Percentiles rank a stretch among this genome's conserved stretches.
Evolutionary conservation across 2,888 invertebrate species (phyloP).

Genomic region (Kryphioiulus occultus): DNA sequence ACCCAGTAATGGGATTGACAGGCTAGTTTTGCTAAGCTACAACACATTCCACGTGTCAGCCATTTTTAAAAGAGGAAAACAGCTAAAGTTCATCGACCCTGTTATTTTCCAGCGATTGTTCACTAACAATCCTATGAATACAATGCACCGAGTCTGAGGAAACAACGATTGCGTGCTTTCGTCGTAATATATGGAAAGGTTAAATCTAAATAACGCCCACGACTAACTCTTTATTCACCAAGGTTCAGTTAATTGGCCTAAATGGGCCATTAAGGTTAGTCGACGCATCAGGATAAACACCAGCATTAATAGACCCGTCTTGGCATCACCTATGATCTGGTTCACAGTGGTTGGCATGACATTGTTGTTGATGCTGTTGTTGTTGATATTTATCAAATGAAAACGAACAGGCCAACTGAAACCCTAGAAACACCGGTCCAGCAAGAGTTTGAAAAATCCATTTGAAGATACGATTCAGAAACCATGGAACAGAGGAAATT

Average conservation of each 20-base stretch:
- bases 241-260: constrained; percentile 7
- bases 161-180: not conserved
- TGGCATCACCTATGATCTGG: constrained; percentile 4
- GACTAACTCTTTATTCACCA: constrained; percentile 17
- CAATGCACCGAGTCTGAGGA: not conserved
- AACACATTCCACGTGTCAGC: not conserved
- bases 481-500: constrained; percentile 3
- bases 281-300: not conserved
- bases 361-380: not conserved
- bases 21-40: not conserved
- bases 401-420: not conserved
- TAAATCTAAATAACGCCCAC: constrained; percentile 8
- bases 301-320: not conserved
- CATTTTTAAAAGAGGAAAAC: not conserved
- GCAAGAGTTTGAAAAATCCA: not conserved
- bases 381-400: constrained; percentile 10
- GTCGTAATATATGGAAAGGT: not conserved
- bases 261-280: constrained; percentile 17
- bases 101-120: constrained; percentile 18
- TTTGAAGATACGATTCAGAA: not conserved
- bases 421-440: not conserved
- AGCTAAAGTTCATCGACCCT: not conserved
- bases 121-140: not conserved
- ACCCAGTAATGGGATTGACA: not conserved
- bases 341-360: constrained; percentile 1